A percentile compares a stretch with the other conserved stretches of the same genome.
Conservation (phyloP, 2,888 invertebrate species). For the Metacarcinus magister region DNA sequence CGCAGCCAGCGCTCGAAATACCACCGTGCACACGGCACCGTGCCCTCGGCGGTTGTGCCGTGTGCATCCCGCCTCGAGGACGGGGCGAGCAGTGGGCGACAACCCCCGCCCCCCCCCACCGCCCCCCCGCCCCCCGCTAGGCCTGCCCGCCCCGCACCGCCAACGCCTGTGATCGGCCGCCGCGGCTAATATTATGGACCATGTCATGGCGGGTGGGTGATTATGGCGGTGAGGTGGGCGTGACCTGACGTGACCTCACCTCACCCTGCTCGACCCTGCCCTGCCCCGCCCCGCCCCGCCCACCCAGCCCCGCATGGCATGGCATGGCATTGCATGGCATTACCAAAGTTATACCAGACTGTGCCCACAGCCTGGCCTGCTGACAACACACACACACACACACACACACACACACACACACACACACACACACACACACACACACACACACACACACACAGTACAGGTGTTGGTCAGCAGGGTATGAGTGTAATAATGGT, state of each 20-base stretch:
- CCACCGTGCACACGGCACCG: constrained; percentile 74
- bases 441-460: neutral
- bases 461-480: neutral
- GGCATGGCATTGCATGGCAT: neutral
- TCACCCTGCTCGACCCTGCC: neutral
- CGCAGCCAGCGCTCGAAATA: constrained; percentile 68
- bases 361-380: neutral
- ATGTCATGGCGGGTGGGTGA: neutral
- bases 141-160: neutral
- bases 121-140: neutral
- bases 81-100: constrained; percentile 43
- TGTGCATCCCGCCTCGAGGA: constrained; percentile 49
- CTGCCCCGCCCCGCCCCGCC: neutral
- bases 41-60: neutral
- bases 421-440: constrained; percentile 26
- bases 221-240: neutral
- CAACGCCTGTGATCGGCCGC: constrained; percentile 38
- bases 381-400: constrained; percentile 17
- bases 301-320: neutral
- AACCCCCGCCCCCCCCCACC: neutral
- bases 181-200: constrained; percentile 22
- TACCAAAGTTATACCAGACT: neutral
- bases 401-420: neutral
- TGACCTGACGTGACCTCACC: neutral
- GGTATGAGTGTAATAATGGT: neutral